Conservation (phyloP, 2,888 invertebrate species). For the Steinernema carpocapsae region DNA sequence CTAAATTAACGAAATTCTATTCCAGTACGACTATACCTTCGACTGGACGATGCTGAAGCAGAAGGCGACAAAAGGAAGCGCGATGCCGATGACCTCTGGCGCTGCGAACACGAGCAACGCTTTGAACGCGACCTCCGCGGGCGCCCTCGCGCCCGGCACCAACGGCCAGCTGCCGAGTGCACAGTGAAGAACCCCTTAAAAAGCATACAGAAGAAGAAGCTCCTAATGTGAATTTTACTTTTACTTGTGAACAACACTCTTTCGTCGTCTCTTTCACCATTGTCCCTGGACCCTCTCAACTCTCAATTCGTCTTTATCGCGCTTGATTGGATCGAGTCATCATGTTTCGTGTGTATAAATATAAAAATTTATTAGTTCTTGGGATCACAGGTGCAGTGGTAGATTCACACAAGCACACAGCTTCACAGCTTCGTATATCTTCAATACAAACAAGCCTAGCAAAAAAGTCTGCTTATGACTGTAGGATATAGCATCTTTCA, state of each 20-base stretch:
- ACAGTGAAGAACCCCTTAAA: conserved; percentile 13
- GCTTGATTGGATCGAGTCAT: conserved; percentile 10
- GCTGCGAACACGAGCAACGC: background rate
- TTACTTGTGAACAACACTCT: background rate
- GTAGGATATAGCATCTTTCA: no score
- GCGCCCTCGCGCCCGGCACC: background rate
- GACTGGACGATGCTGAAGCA: conserved; percentile 99
- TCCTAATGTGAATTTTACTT: no score
- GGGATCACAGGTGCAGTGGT: no score
- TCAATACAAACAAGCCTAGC: no score
- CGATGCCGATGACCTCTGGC: background rate
- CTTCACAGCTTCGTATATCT: no score
- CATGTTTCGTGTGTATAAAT: conserved; percentile 14
- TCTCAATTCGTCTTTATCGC: background rate
- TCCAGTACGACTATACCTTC: conserved; percentile 74
- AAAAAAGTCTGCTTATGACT: no score
- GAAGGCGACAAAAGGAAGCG: conserved; percentile 74
- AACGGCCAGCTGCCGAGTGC: conserved; percentile 15
- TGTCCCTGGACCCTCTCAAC: background rate
- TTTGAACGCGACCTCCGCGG: conserved; percentile 6
- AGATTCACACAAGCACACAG: no score
- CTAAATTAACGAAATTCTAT: conserved; percentile 37
- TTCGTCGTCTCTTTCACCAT: background rate
- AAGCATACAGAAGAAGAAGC: no score
- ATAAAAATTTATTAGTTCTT: conserved; percentile 8